Base-by-base conservation (phyloP, 2,888 invertebrate genomes). In the Myopa testacea region DNA sequence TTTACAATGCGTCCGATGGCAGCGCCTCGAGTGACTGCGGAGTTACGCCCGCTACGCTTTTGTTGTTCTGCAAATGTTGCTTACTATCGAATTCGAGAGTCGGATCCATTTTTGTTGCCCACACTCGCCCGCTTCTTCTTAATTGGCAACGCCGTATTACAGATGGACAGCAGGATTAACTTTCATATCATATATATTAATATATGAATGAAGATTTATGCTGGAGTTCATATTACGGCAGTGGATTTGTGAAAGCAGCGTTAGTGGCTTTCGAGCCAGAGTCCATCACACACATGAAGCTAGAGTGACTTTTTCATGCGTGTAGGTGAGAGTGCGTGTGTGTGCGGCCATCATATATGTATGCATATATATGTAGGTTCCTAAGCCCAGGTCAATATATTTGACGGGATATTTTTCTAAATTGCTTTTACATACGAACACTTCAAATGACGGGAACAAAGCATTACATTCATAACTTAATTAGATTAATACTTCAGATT, bases 181-280 rank as follows among this genome's bases (percentile, higher is more conserved):
- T 86, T 83, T 84, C 83, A 86, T 86, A 85, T 86, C 84, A 86
- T 86, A 86, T 85, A 86, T 86, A 86, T 86, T 86, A 86, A 86
- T 86, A 86, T 84, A 83, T 85, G 84, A 81, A 83, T 81, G 79
- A 73, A 77, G 45, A 45, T 71, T 73, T 79, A 80, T 78, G 74
- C 67, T n/a, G 38, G 73, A 62, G 74, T 65, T 63, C 65, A 71
- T 63, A 71, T 71, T 71, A 71, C 71, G 45, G 37, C 60, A 50
- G 65, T 60, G 65, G 52, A 52, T 71, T 19, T 58, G 12, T 65
- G 38, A 55, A 50, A 52, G 65, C 55, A 55, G 38, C 40, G 70
- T 63, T 37, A 76, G 76, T 76, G 65, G 71, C 65, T 76, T 76
- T 52, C 45, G 76, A 40, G 69, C n/a, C n/a, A n/a, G n/a, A n/a